These are phyloP conservation scores for Verasper variegatus DNA, from an alignment of 2,113 vertebrate genomes.

Conservation along the genomic window DNA sequence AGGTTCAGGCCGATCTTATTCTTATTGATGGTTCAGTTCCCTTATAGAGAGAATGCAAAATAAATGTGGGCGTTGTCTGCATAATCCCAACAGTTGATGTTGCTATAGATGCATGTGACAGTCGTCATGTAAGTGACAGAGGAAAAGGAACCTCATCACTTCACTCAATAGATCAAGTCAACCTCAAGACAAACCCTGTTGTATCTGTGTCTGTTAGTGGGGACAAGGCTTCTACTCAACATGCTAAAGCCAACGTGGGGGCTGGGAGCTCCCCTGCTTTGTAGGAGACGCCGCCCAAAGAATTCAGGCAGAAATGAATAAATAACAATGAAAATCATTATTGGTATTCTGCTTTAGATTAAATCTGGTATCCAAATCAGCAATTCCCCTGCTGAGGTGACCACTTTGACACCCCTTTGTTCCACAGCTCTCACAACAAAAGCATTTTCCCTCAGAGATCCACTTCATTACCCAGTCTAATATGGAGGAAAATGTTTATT, in stretches of 20 bases:
- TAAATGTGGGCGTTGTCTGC: background rate
- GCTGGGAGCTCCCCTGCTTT: background rate
- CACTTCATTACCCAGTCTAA: slow-evolving; percentile 83
- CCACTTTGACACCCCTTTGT: slow-evolving; percentile 66
- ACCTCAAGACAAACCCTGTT: no score
- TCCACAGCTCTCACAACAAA: slow-evolving; percentile 65
- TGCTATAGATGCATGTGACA: background rate
- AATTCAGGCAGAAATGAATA: background rate
- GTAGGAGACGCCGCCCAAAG: background rate
- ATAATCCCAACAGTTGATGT: background rate
- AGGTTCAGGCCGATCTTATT: background rate
- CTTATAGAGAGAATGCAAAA: background rate
- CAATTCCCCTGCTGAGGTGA: slow-evolving; percentile 68
- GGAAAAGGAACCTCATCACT: no score
- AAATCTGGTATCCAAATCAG: slow-evolving; percentile 68
- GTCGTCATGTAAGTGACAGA: no score
- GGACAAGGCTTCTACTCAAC: no score
- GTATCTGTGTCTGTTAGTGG: no score
- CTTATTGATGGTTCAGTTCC: background rate
- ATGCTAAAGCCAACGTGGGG: no score
- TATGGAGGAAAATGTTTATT: slow-evolving; percentile 80
- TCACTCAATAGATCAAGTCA: no score
- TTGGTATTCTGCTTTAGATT: slow-evolving; percentile 39
- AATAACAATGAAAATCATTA: background rate
- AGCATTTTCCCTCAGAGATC: slow-evolving; percentile 73